A percentile compares a stretch with the other conserved stretches of the same genome.
These are phyloP conservation scores for Odontamblyopus lacepedii DNA, from an alignment of 2,797 vertebrate genomes.

Conservation along the genomic window DNA sequence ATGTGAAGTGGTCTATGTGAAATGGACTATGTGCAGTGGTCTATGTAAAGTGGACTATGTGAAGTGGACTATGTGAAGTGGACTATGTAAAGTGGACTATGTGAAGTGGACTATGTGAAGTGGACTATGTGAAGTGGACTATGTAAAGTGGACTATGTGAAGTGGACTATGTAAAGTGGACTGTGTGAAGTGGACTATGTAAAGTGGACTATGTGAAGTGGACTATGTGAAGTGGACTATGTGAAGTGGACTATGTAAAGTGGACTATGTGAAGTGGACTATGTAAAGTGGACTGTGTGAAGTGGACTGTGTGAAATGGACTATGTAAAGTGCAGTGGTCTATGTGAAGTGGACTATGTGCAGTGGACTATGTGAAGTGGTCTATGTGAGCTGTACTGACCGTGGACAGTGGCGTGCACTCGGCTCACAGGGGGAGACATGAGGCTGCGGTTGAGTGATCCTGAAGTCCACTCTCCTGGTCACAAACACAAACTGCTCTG, in stretches of 20 bases:
- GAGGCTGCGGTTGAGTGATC: slow-evolving; percentile 46
- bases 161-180: neutral
- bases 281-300: slow-evolving; percentile 33
- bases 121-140: too few species aligned
- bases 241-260: neutral
- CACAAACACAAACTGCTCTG: slow-evolving; percentile 8
- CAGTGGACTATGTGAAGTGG: neutral
- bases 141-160: neutral
- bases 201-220: too few species aligned
- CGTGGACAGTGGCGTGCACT: slow-evolving; percentile 42
- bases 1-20: too few species aligned
- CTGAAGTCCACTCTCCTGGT: slow-evolving; percentile 50
- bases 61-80: too few species aligned
- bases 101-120: neutral
- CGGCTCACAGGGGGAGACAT: slow-evolving; percentile 46
- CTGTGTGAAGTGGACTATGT: too few species aligned
- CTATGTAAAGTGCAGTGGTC: too few species aligned
- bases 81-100: too few species aligned
- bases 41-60: neutral
- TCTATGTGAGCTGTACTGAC: slow-evolving; percentile 37
- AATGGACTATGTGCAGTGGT: too few species aligned
- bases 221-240: neutral
- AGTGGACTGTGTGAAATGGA: too few species aligned
- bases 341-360: too few species aligned
- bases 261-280: slow-evolving; percentile 29